phyloP scores from a whole-genome alignment of 2,113 vertebrate species.

The Heteronetta atricapilla region DNA sequence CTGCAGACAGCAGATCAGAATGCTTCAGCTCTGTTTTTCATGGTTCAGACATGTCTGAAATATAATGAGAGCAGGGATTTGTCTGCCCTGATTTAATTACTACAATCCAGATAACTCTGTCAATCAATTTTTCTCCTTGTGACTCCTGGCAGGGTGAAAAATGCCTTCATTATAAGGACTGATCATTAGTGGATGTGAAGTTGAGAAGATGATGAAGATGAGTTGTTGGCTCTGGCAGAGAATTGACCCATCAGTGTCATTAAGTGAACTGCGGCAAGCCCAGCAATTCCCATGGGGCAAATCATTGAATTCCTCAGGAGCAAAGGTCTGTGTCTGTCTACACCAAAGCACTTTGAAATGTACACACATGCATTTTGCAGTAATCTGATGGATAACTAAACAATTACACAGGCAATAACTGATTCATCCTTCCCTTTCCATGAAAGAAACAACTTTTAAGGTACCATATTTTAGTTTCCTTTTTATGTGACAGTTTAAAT shows the following conservation, averaged over 20 bases:
- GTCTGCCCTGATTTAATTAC: slow-evolving; percentile 76
- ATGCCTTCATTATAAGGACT: slow-evolving; percentile 74
- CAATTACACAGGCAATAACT: slow-evolving; percentile 49
- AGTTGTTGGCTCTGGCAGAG: slow-evolving; percentile 68
- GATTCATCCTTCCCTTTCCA: slow-evolving; percentile 28
- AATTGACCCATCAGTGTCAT: slow-evolving; percentile 74
- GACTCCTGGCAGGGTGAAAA: slow-evolving; percentile 75
- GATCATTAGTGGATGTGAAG: slow-evolving; percentile 76
- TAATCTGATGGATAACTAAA: slow-evolving; percentile 63
- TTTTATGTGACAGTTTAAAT: slow-evolving; percentile 42
- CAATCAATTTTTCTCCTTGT: slow-evolving; percentile 77
- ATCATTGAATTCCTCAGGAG: slow-evolving; percentile 62
- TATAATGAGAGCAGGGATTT: slow-evolving; percentile 76
- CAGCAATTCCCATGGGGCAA: slow-evolving; percentile 42
- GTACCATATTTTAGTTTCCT: slow-evolving; percentile 21
- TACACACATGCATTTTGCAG: slow-evolving; percentile 38
- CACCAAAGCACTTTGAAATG: slow-evolving; percentile 52
- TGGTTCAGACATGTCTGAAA: slow-evolving; percentile 74
- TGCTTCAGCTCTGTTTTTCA: slow-evolving; percentile 59
- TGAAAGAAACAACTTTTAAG: slow-evolving; percentile 20
- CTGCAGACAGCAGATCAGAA: slow-evolving; percentile 56
- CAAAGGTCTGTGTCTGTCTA: slow-evolving; percentile 64
- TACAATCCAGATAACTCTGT: slow-evolving; percentile 77
- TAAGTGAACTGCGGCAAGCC: slow-evolving; percentile 52
- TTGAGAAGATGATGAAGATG: slow-evolving; percentile 76